Evolutionary conservation across 2,888 invertebrate species (phyloP).

Genomic region (Yponomeuta plumbellus): DNA sequence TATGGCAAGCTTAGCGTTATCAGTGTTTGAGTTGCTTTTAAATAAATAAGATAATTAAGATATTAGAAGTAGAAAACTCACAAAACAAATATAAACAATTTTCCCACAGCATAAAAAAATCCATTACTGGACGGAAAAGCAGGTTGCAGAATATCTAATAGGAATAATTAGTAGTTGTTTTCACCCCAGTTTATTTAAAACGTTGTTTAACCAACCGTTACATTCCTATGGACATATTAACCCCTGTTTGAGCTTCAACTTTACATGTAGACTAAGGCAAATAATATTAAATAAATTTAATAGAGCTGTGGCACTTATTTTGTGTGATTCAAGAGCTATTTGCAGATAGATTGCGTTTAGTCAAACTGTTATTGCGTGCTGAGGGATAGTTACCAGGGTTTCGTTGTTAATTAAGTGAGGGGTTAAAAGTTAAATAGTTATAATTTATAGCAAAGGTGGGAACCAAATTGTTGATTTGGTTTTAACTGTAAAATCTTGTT

Average conservation of each 20-base stretch:
- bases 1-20: too few relatives aligned
- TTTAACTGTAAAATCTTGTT: not conserved
- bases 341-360: not conserved
- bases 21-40: too few relatives aligned
- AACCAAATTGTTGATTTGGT: not conserved
- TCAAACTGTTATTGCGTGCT: not conserved
- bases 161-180: not conserved
- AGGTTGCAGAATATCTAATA: not conserved
- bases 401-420: constrained; percentile 1
- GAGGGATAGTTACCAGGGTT: not conserved
- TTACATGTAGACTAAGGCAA: not conserved
- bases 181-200: constrained; percentile 10
- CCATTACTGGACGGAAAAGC: not conserved
- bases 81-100: not conserved
- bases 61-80: too few relatives aligned
- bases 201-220: constrained; percentile 13
- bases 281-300: not conserved
- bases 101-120: not conserved
- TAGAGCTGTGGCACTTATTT: not conserved
- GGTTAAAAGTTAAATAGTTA: not conserved
- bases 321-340: not conserved
- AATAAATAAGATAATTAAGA: too few relatives aligned
- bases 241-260: constrained; percentile 22
- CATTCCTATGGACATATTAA: constrained; percentile 41
- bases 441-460: not conserved